Conservation (phyloP, 2,113 vertebrate genomes). For the Coracopsis vasa region DNA sequence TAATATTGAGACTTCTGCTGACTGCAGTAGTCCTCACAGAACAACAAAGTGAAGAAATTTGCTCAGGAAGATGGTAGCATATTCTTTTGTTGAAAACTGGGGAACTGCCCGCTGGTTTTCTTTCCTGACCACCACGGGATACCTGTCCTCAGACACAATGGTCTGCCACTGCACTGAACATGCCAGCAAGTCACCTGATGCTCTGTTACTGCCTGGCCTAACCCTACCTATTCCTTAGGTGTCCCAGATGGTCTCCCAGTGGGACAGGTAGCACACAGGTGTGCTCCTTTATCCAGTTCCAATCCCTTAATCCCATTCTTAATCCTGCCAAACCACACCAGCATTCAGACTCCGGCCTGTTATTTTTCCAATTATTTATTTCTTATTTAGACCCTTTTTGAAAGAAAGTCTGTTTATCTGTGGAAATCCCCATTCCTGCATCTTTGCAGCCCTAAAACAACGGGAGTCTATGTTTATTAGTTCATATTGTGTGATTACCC, state of each 20-base stretch:
- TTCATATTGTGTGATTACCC: neutral
- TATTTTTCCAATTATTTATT: neutral
- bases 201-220: neutral
- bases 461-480: neutral
- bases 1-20: neutral
- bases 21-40: neutral
- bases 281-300: neutral
- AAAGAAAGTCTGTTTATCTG: neutral
- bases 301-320: neutral
- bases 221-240: neutral
- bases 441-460: neutral
- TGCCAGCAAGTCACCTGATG: neutral
- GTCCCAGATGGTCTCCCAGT: neutral
- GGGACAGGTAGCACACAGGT: rapidly evolving
- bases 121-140: neutral
- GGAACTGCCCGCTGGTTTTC: neutral
- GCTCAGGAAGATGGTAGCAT: neutral
- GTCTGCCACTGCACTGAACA: neutral
- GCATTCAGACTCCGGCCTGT: neutral
- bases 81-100: neutral
- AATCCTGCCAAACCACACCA: neutral
- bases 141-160: neutral
- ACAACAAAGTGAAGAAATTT: neutral
- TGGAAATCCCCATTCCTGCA: neutral
- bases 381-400: neutral